Evolutionary conservation across 1,140 invertebrate species (phyloP).

Genomic region (Drosophila lacteicornis): DNA sequence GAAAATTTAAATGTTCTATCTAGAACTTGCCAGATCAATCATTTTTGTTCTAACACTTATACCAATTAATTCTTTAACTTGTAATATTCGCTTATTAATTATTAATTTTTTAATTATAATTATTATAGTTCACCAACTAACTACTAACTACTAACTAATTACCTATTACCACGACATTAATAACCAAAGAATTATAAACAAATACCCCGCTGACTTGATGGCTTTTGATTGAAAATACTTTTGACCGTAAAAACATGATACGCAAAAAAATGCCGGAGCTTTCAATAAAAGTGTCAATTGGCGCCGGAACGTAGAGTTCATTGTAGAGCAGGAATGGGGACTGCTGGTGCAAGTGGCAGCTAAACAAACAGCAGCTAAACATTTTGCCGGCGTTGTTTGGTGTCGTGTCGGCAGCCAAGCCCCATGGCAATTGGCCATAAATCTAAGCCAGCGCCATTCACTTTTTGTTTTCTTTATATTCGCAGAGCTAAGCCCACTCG

Average conservation of each 20-base stretch:
- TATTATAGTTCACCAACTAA: neutral
- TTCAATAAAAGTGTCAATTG: slow-evolving; percentile 63
- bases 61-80: neutral
- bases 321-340: neutral
- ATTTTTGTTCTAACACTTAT: no score
- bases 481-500: neutral
- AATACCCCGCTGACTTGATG: slow-evolving; percentile 8
- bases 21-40: no score
- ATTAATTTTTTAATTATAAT: neutral
- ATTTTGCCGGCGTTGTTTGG: slow-evolving; percentile 66
- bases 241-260: slow-evolving; percentile 46
- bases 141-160: neutral
- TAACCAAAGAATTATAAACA: slow-evolving; percentile 4
- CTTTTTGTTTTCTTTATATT: slow-evolving; percentile 57
- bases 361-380: slow-evolving; percentile 56
- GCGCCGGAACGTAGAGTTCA: slow-evolving; percentile 22
- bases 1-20: no score
- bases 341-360: slow-evolving; percentile 23
- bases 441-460: slow-evolving; percentile 71
- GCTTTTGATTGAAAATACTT: slow-evolving; percentile 23
- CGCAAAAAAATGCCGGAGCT: slow-evolving; percentile 34
- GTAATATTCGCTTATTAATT: neutral
- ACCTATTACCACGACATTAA: neutral
- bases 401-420: slow-evolving; percentile 80
- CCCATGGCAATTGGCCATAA: slow-evolving; percentile 77